Evolutionary conservation across 1,140 invertebrate genomes (phyloP).

Genomic region (Platyscapa corneri): DNA sequence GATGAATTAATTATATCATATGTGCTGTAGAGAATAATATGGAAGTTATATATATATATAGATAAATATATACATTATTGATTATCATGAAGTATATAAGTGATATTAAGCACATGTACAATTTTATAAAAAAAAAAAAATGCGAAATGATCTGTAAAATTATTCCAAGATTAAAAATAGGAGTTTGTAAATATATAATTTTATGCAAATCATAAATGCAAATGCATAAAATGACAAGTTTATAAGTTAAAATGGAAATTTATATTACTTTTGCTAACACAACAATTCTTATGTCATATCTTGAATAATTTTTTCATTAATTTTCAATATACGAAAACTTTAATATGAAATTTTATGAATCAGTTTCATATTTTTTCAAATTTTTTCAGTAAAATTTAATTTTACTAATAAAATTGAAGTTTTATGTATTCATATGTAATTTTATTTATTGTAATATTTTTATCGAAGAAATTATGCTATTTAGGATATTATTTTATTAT

Average conservation of each 20-base stretch:
- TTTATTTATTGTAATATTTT: slow-evolving; percentile 19
- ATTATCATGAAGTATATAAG: slow-evolving; percentile 30
- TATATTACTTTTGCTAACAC: not conserved
- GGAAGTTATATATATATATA: not conserved
- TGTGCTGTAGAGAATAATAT: not conserved
- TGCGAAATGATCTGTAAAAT: slow-evolving; percentile 24
- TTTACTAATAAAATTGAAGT: not conserved
- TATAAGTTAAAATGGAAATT: slow-evolving; percentile 12
- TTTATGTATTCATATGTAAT: slow-evolving; percentile 15
- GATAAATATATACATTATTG: not conserved
- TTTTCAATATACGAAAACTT: slow-evolving; percentile 3
- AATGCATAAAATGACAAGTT: not conserved
- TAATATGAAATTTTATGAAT: not conserved
- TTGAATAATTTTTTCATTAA: slow-evolving; percentile 16
- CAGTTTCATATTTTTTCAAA: not conserved
- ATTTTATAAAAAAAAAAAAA: slow-evolving; percentile 44
- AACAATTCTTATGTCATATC: not conserved
- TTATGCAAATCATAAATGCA: slow-evolving; percentile 7
- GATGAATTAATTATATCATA: slow-evolving; percentile 16
- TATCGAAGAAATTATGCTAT: not conserved
- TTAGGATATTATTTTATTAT: slow-evolving; percentile 25
- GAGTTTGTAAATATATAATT: slow-evolving; percentile 51
- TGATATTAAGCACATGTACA: slow-evolving; percentile 13
- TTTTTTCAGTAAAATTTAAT: not conserved
- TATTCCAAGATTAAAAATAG: slow-evolving; percentile 36